These are phyloP conservation scores for Oreortyx pictus DNA, from an alignment of 2,797 vertebrate genomes.

Conservation along the genomic window DNA sequence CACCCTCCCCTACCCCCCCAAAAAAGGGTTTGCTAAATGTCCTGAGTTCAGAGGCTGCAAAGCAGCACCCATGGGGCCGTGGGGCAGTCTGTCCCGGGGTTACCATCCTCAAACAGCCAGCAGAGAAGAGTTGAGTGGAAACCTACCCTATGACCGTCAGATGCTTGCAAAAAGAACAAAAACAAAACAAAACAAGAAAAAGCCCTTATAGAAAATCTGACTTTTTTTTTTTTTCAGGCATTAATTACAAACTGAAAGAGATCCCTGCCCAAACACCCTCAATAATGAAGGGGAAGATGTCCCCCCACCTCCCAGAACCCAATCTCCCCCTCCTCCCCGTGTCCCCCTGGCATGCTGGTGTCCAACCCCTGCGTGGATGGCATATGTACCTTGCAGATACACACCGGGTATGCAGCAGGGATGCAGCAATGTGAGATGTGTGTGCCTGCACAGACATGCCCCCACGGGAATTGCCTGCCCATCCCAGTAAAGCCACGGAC, in stretches of 20 bases:
- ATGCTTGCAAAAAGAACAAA: constrained; percentile 79
- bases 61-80: neutral
- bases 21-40: neutral
- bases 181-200: constrained; percentile 40
- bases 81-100: constrained; percentile 31
- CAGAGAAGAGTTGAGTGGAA: constrained; percentile 60
- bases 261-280: neutral
- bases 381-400: accelerated
- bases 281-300: neutral
- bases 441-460: accelerated
- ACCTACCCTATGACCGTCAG: constrained; percentile 80
- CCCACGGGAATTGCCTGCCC: accelerated
- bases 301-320: neutral
- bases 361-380: accelerated
- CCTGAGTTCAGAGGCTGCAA: neutral
- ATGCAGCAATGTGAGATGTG: accelerated
- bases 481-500: neutral
- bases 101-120: constrained; percentile 48
- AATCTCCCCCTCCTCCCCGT: neutral
- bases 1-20: neutral
- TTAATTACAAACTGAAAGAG: neutral
- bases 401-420: neutral
- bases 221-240: neutral
- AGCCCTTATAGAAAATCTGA: constrained; percentile 63
- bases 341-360: neutral